These are phyloP conservation scores for Tuta absoluta DNA, from an alignment of 2,888 invertebrate genomes.

Conservation along the genomic window DNA sequence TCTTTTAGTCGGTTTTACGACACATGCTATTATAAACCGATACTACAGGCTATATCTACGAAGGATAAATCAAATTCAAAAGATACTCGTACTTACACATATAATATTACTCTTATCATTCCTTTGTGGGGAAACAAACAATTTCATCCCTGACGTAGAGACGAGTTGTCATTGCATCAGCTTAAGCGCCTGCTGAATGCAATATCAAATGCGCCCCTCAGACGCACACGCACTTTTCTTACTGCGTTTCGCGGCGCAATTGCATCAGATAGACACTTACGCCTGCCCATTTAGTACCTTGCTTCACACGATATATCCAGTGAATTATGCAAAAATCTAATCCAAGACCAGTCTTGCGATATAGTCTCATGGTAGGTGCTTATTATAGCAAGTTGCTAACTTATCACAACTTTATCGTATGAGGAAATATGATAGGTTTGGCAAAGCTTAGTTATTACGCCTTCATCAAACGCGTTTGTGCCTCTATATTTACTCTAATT, in stretches of 20 bases:
- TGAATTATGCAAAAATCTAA: slow-evolving; percentile 30
- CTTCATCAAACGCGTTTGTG: slow-evolving; percentile 5
- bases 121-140: background rate
- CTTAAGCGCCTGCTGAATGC: background rate
- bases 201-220: slow-evolving; percentile 27
- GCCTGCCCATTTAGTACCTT: slow-evolving; percentile 5
- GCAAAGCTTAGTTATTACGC: background rate
- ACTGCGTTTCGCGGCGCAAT: slow-evolving; percentile 38
- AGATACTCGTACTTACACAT: background rate
- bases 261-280: slow-evolving; percentile 47
- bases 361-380: slow-evolving; percentile 1
- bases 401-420: background rate
- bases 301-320: slow-evolving; percentile 22
- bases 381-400: background rate
- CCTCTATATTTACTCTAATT: background rate
- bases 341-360: slow-evolving; percentile 21
- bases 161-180: slow-evolving; percentile 53
- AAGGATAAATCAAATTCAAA: too few relatives aligned
- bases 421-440: slow-evolving; percentile 7
- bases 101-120: background rate
- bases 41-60: too few relatives aligned
- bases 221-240: slow-evolving; percentile 39
- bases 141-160: slow-evolving; percentile 39
- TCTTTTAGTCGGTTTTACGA: too few relatives aligned
- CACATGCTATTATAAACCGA: too few relatives aligned